phyloP scores from a whole-genome alignment of 1,140 invertebrate genomes.

The Aphaenogaster floridana region DNA sequence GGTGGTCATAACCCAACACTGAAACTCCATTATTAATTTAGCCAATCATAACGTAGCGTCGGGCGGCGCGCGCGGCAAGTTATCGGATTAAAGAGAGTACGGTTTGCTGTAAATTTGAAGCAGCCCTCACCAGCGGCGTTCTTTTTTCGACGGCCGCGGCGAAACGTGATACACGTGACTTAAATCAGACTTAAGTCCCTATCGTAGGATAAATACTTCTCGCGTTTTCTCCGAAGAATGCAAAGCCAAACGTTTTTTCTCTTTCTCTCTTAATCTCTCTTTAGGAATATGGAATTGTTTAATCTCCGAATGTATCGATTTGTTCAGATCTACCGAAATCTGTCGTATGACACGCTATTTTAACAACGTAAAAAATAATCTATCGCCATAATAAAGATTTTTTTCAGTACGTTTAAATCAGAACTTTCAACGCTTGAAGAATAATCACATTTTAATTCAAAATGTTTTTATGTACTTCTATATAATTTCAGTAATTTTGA shows the following conservation, averaged over 20 bases:
- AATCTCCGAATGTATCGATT: slow-evolving; percentile 33
- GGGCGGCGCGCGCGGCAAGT: slow-evolving; percentile 25
- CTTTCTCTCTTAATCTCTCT: neutral
- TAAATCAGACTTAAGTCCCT: slow-evolving; percentile 56
- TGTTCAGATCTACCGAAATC: neutral
- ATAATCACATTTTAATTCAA: neutral
- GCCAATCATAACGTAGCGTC: slow-evolving; percentile 53
- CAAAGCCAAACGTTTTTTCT: neutral
- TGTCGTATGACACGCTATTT: neutral
- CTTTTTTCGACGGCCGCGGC: slow-evolving; percentile 36
- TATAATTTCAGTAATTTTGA: neutral
- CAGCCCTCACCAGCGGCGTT: slow-evolving; percentile 16
- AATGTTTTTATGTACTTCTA: neutral
- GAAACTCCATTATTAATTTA: slow-evolving; percentile 63
- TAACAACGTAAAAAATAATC: neutral
- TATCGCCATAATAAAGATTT: neutral
- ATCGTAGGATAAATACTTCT: slow-evolving; percentile 52
- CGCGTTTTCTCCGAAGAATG: slow-evolving; percentile 29
- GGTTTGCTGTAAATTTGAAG: slow-evolving; percentile 59
- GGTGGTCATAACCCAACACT: slow-evolving; percentile 47
- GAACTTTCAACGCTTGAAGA: neutral
- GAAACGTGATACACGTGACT: slow-evolving; percentile 53
- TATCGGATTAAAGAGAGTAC: slow-evolving; percentile 60
- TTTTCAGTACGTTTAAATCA: neutral
- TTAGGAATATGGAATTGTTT: slow-evolving; percentile 23